Conservation (phyloP, 2,113 vertebrate species). For the Notechis scutatus region DNA sequence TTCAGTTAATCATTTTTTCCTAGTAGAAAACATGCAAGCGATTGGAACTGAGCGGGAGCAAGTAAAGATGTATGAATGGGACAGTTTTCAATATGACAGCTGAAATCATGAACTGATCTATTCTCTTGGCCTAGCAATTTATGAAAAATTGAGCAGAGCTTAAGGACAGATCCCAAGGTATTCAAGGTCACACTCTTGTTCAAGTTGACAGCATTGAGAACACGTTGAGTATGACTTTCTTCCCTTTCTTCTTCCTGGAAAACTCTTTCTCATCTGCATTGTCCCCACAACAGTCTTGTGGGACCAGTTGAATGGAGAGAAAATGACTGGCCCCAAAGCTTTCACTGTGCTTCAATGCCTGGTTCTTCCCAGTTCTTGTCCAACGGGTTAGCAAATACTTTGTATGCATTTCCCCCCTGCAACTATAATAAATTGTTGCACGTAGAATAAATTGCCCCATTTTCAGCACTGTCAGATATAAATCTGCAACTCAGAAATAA, state of each 20-base stretch:
- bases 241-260: neutral
- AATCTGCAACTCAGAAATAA: neutral
- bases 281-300: neutral
- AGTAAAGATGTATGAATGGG: neutral
- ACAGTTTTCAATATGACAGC: neutral
- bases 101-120: neutral
- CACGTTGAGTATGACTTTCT: neutral
- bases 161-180: neutral
- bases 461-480: neutral
- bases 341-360: neutral
- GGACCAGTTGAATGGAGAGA: neutral
- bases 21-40: neutral
- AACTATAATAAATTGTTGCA: neutral
- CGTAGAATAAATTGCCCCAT: neutral
- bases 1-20: neutral
- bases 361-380: neutral
- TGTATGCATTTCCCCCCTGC: neutral
- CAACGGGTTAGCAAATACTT: neutral
- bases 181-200: neutral
- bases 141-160: neutral
- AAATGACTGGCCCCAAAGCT: neutral
- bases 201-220: neutral
- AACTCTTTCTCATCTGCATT: neutral
- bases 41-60: neutral
- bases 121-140: neutral